Percentiles rank a stretch among this genome's conserved stretches.
Evolutionary conservation across 2,113 vertebrate species (phyloP).

Genomic region (Alces alces): DNA sequence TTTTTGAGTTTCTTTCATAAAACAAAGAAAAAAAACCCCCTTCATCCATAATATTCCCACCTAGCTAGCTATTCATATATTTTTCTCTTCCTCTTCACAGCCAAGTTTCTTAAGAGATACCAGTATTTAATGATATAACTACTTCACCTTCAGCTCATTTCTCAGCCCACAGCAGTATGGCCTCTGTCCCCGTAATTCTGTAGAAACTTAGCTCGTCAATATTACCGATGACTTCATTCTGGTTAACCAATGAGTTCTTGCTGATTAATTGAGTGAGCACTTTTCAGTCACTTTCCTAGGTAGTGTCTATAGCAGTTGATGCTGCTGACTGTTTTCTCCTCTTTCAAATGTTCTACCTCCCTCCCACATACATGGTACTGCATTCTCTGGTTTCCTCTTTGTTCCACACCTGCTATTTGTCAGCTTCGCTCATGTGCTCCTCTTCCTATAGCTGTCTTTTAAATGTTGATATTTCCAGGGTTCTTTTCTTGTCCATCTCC

Average conservation of each 20-base stretch:
- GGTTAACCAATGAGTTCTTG: not conserved
- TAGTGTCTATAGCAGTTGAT: not conserved
- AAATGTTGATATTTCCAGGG: not conserved
- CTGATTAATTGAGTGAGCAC: not conserved
- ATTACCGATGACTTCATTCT: not conserved
- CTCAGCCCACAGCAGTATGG: not conserved
- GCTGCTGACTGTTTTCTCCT: not conserved
- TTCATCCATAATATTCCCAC: not conserved
- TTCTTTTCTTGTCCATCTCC: not conserved
- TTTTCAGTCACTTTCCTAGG: not conserved
- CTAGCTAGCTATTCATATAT: not conserved
- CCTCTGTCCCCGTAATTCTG: not conserved
- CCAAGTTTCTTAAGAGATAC: not conserved
- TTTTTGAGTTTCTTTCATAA: constrained; percentile 10
- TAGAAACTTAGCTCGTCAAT: not conserved
- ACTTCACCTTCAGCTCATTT: not conserved
- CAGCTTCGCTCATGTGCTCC: not conserved
- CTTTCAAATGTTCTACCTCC: not conserved
- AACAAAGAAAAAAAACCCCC: not conserved
- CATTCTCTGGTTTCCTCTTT: not conserved
- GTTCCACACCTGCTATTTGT: not conserved
- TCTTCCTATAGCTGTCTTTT: not conserved
- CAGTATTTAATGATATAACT: not conserved
- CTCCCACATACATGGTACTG: not conserved
- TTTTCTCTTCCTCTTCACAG: not conserved